phyloP scores from a whole-genome alignment of 2,888 invertebrate genomes.

The Coelinius sp. region DNA sequence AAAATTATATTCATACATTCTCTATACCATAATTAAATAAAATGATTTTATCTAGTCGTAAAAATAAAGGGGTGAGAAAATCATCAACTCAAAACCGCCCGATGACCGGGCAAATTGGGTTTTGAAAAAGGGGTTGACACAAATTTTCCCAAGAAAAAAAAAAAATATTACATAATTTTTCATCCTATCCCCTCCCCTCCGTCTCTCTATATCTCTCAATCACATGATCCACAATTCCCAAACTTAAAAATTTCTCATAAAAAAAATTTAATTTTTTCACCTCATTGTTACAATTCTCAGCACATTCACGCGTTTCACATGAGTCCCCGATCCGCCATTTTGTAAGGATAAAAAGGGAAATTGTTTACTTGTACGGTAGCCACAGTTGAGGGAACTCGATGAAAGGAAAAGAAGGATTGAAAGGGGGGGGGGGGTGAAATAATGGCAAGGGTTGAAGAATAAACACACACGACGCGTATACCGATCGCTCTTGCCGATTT shows the following conservation, averaged over 20 bases:
- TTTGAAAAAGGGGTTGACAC: neutral
- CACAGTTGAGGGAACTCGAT: neutral
- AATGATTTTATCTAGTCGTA: neutral
- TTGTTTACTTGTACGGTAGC: constrained; percentile 6
- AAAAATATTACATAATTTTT: neutral
- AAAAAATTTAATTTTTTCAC: neutral
- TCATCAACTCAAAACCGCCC: neutral
- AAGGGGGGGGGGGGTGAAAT: neutral
- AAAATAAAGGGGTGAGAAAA: neutral
- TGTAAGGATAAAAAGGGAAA: neutral
- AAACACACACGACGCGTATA: neutral
- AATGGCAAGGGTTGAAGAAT: constrained; percentile 29
- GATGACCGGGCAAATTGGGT: neutral
- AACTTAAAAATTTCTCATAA: constrained; percentile 12
- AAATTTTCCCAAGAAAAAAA: neutral
- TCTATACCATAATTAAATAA: neutral
- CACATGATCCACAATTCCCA: neutral
- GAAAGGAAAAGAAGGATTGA: neutral
- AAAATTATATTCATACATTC: neutral
- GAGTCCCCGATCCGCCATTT: neutral
- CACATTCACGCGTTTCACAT: neutral
- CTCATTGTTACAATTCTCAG: constrained; percentile 3
- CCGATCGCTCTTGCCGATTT: constrained; percentile 29
- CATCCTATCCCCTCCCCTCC: no score
- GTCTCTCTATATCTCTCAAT: neutral